A percentile compares a stretch with the other conserved stretches of the same genome.
Evolutionary conservation across 2,888 invertebrate genomes (phyloP).

Genomic region (Epinotia ramella): DNA sequence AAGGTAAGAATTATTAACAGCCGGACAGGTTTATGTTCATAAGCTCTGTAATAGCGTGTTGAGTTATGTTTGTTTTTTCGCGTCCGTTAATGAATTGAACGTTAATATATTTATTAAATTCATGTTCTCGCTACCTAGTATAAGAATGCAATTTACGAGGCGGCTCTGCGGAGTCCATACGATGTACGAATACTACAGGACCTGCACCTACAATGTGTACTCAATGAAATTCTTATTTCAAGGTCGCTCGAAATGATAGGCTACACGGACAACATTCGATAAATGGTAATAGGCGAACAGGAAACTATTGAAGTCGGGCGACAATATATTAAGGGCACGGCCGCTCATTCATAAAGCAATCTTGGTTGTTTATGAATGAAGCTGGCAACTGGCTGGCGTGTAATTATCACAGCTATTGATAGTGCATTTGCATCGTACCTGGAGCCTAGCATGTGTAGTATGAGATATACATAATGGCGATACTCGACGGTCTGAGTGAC

Average conservation of each 20-base stretch:
- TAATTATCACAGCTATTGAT: conserved; percentile 76
- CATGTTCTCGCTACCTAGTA: conserved; percentile 41
- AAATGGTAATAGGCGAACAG: conserved; percentile 76
- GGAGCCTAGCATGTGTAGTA: conserved; percentile 26
- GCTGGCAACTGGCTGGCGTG: conserved; percentile 66
- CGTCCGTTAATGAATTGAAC: conserved; percentile 71
- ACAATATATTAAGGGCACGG: conserved; percentile 75
- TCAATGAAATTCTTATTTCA: conserved; percentile 76
- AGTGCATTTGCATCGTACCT: conserved; percentile 71
- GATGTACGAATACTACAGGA: conserved; percentile 44
- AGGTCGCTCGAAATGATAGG: conserved; percentile 72
- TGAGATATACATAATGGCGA: not conserved
- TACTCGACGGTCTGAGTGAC: not conserved
- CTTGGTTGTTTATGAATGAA: conserved; percentile 82
- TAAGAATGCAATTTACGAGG: conserved; percentile 43
- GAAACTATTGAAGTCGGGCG: conserved; percentile 73
- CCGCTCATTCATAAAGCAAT: conserved; percentile 79
- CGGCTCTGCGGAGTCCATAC: conserved; percentile 5
- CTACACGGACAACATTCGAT: conserved; percentile 70
- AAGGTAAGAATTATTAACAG: conserved; percentile 77
- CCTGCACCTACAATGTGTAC: conserved; percentile 56
- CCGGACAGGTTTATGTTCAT: conserved; percentile 74
- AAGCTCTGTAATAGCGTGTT: conserved; percentile 68
- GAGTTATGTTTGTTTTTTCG: conserved; percentile 68
- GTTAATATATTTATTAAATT: conserved; percentile 64